These are phyloP conservation scores for Proisotoma minuta DNA, from an alignment of 2,888 invertebrate genomes.

Conservation along the genomic window DNA sequence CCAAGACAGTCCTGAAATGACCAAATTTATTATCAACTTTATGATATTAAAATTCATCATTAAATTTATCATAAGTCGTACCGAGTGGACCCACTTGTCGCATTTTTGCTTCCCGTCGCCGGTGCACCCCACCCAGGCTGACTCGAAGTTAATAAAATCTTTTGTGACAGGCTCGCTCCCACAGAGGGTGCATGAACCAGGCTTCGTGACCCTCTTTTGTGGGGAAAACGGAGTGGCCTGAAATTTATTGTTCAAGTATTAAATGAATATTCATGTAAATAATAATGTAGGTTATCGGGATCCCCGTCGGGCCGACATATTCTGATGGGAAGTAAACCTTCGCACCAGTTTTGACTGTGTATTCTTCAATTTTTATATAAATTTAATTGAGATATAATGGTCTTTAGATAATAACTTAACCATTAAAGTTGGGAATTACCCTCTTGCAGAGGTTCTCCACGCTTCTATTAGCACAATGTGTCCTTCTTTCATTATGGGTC, in stretches of 20 bases:
- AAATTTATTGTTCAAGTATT: not conserved
- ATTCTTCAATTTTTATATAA: not conserved
- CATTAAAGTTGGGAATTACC: not conserved
- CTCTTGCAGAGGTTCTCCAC: not conserved
- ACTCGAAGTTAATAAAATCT: not conserved
- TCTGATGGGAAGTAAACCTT: not conserved
- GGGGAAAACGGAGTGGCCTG: not conserved
- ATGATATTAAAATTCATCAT: not conserved
- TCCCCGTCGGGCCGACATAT: not conserved
- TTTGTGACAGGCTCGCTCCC: not conserved
- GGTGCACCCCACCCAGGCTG: not conserved
- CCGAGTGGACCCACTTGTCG: not conserved
- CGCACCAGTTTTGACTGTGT: not conserved
- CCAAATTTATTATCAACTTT: not conserved
- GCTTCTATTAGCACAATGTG: not conserved
- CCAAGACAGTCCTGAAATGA: not conserved
- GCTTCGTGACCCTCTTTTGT: not conserved
- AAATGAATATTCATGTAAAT: not conserved
- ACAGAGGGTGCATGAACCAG: not conserved
- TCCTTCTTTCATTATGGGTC: no score
- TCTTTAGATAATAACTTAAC: not conserved
- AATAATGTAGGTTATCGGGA: not conserved
- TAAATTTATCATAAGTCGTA: not conserved
- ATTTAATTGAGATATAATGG: not conserved
- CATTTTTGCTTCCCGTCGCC: not conserved